phyloP scores from a whole-genome alignment of 1,140 invertebrate species.

The Drosophila simulans region DNA sequence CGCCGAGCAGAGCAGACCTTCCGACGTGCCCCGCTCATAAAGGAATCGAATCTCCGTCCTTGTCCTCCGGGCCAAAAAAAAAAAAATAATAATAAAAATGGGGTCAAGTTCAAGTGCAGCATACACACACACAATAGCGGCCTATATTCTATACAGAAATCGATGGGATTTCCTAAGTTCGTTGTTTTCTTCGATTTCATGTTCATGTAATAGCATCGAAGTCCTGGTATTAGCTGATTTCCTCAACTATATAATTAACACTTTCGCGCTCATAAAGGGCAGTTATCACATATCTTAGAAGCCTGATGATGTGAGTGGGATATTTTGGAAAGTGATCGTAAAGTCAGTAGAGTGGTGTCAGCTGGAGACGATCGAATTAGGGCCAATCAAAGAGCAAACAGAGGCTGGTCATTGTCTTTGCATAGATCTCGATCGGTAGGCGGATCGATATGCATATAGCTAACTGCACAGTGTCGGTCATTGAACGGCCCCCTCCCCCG shows the following conservation, averaged over 20 bases:
- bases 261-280: neutral
- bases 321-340: slow-evolving; percentile 35
- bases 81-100: slow-evolving; percentile 16
- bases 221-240: too few relatives aligned
- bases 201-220: too few relatives aligned
- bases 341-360: slow-evolving; percentile 21
- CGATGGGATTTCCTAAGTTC: neutral
- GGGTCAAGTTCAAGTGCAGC: slow-evolving; percentile 71
- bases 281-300: neutral
- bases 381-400: slow-evolving; percentile 40
- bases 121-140: neutral
- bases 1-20: slow-evolving; percentile 32
- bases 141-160: slow-evolving; percentile 6
- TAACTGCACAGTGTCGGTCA: slow-evolving; percentile 66
- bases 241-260: neutral
- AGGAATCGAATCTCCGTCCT: slow-evolving; percentile 44
- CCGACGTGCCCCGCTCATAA: slow-evolving; percentile 43
- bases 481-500: slow-evolving; percentile 48
- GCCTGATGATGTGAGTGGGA: neutral
- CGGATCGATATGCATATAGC: slow-evolving; percentile 42
- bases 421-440: slow-evolving; percentile 34
- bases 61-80: slow-evolving; percentile 34
- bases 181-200: too few relatives aligned
- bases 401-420: slow-evolving; percentile 27
- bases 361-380: slow-evolving; percentile 35